Base-by-base conservation (phyloP, 1,140 invertebrate genomes). In the Sarcophaga peregrina region DNA sequence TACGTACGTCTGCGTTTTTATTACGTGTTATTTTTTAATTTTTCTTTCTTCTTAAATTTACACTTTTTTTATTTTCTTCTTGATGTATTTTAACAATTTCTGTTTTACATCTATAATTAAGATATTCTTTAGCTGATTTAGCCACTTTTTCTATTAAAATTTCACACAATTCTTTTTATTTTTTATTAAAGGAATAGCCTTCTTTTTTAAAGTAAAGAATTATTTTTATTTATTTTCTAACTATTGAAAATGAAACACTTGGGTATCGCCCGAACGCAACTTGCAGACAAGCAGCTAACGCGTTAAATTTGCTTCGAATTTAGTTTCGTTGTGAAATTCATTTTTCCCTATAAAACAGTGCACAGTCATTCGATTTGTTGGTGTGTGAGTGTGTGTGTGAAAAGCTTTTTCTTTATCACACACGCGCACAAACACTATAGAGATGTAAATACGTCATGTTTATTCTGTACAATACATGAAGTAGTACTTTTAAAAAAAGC, bases 261-360 rank as follows among this genome's bases (percentile, higher is more conserved):
- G 37, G 46, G 76, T 80, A 20, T 81, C 80, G 45, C 20, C 7
- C 25, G 20, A 15, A 80, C 6, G 20, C 68, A 73, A 85, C 74
- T 73, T 75, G 78, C 72, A 85, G 85, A 85, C 80, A 82, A 76
- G 75, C 68, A 75, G 52, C 76, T 85, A 82, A 37, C 46, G 48
- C 85, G 83, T 85, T 74, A 48, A 48, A 50, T 78, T 78, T 78
- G 75, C 74, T 73, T 54, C 78, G 86, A 85, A 88, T 88, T 88
- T 87, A 85, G 85, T 87, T 88, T 88, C 84, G 87, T 88, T 88
- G 87, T 88, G 87, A 88, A 88, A 88, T 88, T 88, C 87, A 86
- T 81, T 68, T 81, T 81, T 68, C 11, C 17, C 6, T 68, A 68
- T 45, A n/a, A 62, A 81, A 10, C 46, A 37, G 13, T 81, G 80